Conservation (phyloP, 1,140 invertebrate genomes). For the Drosophila biarmipes region DNA sequence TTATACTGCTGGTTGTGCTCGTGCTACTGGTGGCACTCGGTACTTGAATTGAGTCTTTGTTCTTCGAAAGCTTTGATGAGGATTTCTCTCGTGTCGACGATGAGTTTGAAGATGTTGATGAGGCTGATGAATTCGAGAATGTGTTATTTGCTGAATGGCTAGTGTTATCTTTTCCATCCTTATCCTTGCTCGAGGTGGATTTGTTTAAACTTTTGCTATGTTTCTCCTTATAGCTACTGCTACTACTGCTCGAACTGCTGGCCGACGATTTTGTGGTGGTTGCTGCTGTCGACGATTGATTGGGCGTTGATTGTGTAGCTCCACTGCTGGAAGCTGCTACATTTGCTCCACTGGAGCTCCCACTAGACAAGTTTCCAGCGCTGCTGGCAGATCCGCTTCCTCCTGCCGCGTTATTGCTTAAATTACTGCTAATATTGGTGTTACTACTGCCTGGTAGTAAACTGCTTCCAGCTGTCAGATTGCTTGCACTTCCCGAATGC, state of each 20-base stretch:
- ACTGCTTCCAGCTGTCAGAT: conserved; percentile 26
- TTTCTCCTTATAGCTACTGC: conserved; percentile 76
- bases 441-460: conserved; percentile 31
- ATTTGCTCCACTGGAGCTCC: conserved; percentile 4
- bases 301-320: conserved; percentile 3
- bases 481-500: conserved; percentile 21
- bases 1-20: conserved; percentile 33
- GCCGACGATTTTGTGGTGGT: conserved; percentile 33
- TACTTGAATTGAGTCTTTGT: conserved; percentile 60
- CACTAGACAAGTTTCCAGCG: conserved; percentile 5
- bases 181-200: conserved; percentile 77
- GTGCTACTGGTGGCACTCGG: conserved; percentile 49
- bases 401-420: conserved; percentile 21
- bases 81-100: conserved; percentile 75
- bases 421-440: conserved; percentile 19
- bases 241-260: conserved; percentile 42
- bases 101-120: conserved; percentile 69
- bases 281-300: conserved; percentile 9
- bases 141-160: conserved; percentile 55
- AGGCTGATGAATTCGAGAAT: conserved; percentile 59
- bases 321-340: conserved; percentile 5
- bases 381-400: conserved; percentile 19
- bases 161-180: conserved; percentile 68
- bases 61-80: conserved; percentile 79
- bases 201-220: conserved; percentile 75